These are phyloP conservation scores for Babylonia areolata DNA, from an alignment of 1,140 invertebrate species.

Conservation along the genomic window DNA sequence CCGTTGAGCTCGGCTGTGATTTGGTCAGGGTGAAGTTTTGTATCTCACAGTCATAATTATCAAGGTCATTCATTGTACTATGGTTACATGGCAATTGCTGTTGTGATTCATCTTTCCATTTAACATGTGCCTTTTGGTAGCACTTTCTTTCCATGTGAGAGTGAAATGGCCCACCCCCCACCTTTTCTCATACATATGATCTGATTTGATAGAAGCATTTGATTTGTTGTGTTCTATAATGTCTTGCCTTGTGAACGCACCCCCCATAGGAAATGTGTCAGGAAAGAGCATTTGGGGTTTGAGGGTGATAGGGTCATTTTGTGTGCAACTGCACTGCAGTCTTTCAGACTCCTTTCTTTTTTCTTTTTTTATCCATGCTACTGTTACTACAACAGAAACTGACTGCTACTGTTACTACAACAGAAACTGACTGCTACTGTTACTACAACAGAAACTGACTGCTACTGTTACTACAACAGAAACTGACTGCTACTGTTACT, in stretches of 20 bases:
- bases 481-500: too few species aligned
- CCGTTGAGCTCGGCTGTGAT: constrained; percentile 26
- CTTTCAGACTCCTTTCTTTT: too few species aligned
- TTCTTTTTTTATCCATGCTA: too few species aligned
- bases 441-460: too few species aligned
- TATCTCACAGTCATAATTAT: neutral
- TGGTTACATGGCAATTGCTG: neutral
- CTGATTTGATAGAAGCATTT: neutral
- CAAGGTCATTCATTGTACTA: neutral
- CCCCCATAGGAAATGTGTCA: neutral
- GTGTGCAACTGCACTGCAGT: neutral
- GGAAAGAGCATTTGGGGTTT: neutral
- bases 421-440: too few species aligned
- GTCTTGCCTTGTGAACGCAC: neutral
- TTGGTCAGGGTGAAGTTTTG: constrained; percentile 17
- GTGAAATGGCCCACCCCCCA: neutral
- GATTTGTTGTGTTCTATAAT: neutral
- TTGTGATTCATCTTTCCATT: constrained; percentile 31
- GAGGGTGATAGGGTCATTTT: neutral
- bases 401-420: too few species aligned
- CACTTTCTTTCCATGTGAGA: constrained; percentile 14
- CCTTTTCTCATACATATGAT: neutral
- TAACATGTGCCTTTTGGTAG: constrained; percentile 30
- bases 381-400: too few species aligned
- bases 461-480: too few species aligned